A percentile compares a stretch with the other conserved stretches of the same genome.
Conservation (phyloP, 1,140 invertebrate species). For the Steinernema feltiae region DNA sequence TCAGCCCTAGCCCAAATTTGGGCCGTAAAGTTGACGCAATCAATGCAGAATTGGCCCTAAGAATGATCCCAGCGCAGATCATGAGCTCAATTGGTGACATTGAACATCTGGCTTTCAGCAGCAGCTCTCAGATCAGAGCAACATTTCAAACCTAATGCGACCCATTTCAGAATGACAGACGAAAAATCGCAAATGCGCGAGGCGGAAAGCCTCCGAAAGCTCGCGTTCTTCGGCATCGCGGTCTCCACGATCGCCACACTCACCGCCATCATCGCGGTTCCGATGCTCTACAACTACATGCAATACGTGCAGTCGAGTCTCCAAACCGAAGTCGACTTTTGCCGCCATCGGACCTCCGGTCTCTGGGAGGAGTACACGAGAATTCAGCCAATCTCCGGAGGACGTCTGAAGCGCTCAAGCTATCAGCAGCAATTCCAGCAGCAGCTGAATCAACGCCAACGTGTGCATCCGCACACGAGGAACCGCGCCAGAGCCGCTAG, state of each 20-base stretch:
- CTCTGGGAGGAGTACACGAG: slow-evolving; percentile 34
- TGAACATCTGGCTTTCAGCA: slow-evolving; percentile 31
- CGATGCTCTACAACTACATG: slow-evolving; percentile 45
- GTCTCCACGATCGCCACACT: slow-evolving; percentile 38
- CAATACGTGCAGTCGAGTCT: slow-evolving; percentile 39
- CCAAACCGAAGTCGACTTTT: slow-evolving; percentile 37
- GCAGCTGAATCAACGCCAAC: neutral
- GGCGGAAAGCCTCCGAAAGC: slow-evolving; percentile 33
- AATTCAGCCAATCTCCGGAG: slow-evolving; percentile 4
- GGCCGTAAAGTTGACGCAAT: neutral
- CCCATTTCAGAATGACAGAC: neutral
- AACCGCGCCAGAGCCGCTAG: neutral
- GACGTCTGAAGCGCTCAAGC: slow-evolving; percentile 26
- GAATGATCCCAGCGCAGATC: too few relatives aligned
- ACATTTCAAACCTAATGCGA: neutral
- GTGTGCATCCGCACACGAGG: neutral
- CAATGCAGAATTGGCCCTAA: slow-evolving; percentile 37
- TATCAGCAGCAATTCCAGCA: slow-evolving; percentile 2
- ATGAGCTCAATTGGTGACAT: too few relatives aligned
- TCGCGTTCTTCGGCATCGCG: slow-evolving; percentile 40
- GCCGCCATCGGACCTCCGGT: slow-evolving; percentile 31
- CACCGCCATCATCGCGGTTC: slow-evolving; percentile 36
- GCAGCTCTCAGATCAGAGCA: slow-evolving; percentile 21
- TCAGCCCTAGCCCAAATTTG: neutral
- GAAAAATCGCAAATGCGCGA: slow-evolving; percentile 13